A percentile compares a stretch with the other conserved stretches of the same genome.
Conservation (phyloP, 2,888 invertebrate genomes). For the Vandiemenella viatica region DNA sequence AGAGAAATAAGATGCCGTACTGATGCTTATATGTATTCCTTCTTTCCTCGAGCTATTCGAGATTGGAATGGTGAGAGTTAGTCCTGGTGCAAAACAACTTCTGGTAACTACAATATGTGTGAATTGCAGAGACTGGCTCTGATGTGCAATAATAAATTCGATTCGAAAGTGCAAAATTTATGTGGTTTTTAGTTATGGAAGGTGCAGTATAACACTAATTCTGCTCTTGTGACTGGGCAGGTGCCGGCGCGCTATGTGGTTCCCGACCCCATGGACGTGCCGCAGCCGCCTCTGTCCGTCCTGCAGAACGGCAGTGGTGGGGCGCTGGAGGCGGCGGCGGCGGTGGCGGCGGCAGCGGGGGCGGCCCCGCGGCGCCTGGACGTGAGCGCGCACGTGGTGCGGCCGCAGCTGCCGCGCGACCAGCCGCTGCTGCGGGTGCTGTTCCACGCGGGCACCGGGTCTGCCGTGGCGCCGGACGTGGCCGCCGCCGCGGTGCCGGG, state of each 20-base stretch:
- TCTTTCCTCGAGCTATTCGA: no score
- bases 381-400: constrained; percentile 88
- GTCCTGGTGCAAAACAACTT: no score
- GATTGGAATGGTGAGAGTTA: no score
- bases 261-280: constrained; percentile 48
- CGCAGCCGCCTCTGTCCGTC: constrained; percentile 11
- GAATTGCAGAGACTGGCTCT: no score
- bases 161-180: no score
- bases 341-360: constrained; percentile 10
- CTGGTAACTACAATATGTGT: no score
- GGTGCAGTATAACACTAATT: no score
- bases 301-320: constrained; percentile 7
- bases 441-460: constrained; percentile 83
- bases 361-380: constrained; percentile 54
- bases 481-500: constrained; percentile 56
- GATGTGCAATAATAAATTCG: no score
- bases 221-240: not conserved
- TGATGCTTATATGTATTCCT: no score
- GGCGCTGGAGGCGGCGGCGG: constrained; percentile 9
- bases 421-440: constrained; percentile 82
- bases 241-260: constrained; percentile 76
- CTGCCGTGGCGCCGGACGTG: no score
- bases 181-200: no score
- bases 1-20: no score
- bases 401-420: constrained; percentile 69